Conservation (phyloP, 2,113 vertebrate genomes). For the Ciconia maguari region DNA sequence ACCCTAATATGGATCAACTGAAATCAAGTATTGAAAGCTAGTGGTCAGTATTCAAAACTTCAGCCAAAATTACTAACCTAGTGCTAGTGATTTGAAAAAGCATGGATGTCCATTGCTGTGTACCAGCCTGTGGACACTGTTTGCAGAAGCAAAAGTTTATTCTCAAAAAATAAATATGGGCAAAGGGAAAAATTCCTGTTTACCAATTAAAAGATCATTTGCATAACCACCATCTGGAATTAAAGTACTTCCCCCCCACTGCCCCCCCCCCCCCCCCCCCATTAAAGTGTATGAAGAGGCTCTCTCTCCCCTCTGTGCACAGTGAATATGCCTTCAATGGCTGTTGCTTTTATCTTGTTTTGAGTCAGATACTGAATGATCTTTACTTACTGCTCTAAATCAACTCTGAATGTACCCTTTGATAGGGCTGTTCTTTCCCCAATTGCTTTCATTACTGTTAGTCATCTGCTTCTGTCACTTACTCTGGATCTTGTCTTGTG, state of each 20-base stretch:
- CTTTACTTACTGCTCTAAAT: background rate
- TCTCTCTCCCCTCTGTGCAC: background rate
- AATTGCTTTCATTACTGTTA: constrained; percentile 13
- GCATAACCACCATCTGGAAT: constrained; percentile 21
- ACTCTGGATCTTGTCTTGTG: background rate
- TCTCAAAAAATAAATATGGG: constrained; percentile 29
- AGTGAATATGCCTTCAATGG: background rate
- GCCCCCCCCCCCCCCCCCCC: fast-evolving
- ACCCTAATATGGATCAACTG: background rate
- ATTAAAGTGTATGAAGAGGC: background rate
- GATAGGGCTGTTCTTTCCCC: background rate
- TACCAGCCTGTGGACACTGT: background rate
- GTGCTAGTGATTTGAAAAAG: constrained; percentile 14
- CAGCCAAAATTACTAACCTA: constrained; percentile 25
- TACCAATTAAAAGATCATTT: constrained; percentile 22
- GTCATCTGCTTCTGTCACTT: background rate
- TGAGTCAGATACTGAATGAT: background rate
- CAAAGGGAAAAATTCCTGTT: constrained; percentile 21
- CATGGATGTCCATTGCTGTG: background rate
- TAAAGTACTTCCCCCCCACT: background rate
- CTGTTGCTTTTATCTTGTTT: background rate
- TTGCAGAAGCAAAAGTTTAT: constrained; percentile 21
- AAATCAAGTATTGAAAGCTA: background rate
- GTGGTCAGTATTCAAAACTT: background rate
- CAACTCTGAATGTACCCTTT: background rate